Base-by-base conservation (phyloP, 2,797 vertebrate species). In the Menidia menidia region DNA sequence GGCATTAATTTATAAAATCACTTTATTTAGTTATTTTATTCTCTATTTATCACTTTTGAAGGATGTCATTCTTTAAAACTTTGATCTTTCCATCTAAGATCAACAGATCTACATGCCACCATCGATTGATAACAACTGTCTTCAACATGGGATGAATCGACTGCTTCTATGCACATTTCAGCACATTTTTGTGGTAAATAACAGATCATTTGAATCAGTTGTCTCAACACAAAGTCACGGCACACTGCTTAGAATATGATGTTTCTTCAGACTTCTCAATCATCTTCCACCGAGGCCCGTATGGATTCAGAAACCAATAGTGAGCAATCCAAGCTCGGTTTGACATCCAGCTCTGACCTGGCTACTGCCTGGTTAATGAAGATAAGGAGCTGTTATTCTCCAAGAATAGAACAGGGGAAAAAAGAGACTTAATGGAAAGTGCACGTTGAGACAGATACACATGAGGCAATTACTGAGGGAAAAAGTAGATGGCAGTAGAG, bases 311-410 rank as follows among this genome's bases (percentile, higher is more conserved):
- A 25, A 51, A 44, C 48, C 60, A 53, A 33, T 19, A 1, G 25
- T 58, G 63, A 71, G 63, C 48, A 64, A 63, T 62, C 18, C 47
- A 41, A 19, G 47, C 53, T 33, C 53, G 45, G 48, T 68, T 53
- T 76, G 65, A 51, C 64, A 59, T n/a, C 30, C 15, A 15, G 10
- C 47, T 14, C 53, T 64, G 65, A 79, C 60, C 62, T 56, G 44
- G 33, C 51, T 25, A 56, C 57, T 77, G 60, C 68, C 60, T 69
- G 78, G 11, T 18, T 11, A 50, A 13, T 5, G 72, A 50, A 72
- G 72, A 82, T 74, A 72, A 85, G 66, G 14, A 62, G 58, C 33
- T 64, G 50, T 81, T 50, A 69, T 41, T 39, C 70, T 70, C 60
- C 47, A 44, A 60, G 54, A 52, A 31, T 7, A 63, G 42, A 65